phyloP scores from a whole-genome alignment of 2,888 invertebrate species.

The Agrochola circellaris region DNA sequence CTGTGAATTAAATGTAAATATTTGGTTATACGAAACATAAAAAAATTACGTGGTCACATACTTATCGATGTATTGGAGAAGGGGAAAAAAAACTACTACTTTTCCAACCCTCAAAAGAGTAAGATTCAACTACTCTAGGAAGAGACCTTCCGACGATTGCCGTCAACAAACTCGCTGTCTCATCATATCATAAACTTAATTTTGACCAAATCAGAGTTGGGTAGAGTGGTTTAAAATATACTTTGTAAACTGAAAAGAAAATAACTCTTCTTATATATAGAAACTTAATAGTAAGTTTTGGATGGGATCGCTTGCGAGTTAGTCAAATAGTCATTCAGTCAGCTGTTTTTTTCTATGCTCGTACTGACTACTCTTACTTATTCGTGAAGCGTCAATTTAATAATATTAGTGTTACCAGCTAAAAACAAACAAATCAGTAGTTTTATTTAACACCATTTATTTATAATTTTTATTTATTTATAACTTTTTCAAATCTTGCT shows the following conservation, averaged over 20 bases:
- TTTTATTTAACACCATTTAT: background rate
- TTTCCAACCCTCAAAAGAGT: background rate
- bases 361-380: background rate
- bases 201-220: background rate
- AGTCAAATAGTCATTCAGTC: background rate
- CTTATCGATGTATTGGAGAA: background rate
- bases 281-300: background rate
- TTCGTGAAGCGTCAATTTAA: background rate
- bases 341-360: no score
- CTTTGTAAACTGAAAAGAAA: background rate
- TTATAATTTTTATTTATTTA: background rate
- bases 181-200: background rate
- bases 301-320: no score
- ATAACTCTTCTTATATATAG: no score
- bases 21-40: background rate
- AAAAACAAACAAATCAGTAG: background rate
- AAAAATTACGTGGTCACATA: background rate
- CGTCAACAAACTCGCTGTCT: background rate
- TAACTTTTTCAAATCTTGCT: background rate
- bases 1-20: slow-evolving; percentile 41
- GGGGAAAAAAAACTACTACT: background rate
- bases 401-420: background rate
- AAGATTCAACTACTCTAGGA: background rate
- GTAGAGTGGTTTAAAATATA: background rate
- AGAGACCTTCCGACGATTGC: background rate